Percentiles rank a stretch among this genome's conserved stretches.
Conservation (phyloP, 2,888 invertebrate genomes). For the Julus scandinavius region DNA sequence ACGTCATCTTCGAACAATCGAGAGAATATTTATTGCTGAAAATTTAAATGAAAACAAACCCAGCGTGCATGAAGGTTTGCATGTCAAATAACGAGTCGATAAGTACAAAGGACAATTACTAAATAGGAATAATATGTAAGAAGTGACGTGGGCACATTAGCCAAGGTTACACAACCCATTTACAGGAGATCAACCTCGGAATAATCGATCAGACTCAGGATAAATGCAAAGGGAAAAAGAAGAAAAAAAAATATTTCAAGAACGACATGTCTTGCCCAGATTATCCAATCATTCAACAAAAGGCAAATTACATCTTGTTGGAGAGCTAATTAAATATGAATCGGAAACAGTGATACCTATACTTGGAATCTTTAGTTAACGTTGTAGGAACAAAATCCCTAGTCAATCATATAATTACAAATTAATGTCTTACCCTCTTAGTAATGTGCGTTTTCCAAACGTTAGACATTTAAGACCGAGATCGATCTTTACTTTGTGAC, state of each 20-base stretch:
- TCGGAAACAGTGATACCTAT: background rate
- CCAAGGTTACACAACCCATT: constrained; percentile 38
- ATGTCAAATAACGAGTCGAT: constrained; percentile 29
- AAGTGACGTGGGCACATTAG: constrained; percentile 42
- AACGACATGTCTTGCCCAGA: background rate
- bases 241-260: background rate
- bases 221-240: constrained; percentile 6
- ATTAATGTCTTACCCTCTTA: background rate
- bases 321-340: constrained; percentile 14
- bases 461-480: no score
- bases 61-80: constrained; percentile 11
- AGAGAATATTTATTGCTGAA: background rate
- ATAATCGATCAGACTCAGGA: constrained; percentile 37
- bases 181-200: constrained; percentile 34
- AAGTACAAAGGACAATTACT: constrained; percentile 15
- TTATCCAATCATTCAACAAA: constrained; percentile 7
- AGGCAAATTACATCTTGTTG: background rate
- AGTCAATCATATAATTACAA: background rate
- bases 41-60: constrained; percentile 13
- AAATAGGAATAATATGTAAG: constrained; percentile 22
- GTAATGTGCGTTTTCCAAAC: background rate
- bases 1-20: background rate
- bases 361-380: background rate
- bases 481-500: no score
- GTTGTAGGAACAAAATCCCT: background rate